Evolutionary conservation across 2,113 vertebrate species (phyloP).

Genomic region (Argyrosomus japonicus): DNA sequence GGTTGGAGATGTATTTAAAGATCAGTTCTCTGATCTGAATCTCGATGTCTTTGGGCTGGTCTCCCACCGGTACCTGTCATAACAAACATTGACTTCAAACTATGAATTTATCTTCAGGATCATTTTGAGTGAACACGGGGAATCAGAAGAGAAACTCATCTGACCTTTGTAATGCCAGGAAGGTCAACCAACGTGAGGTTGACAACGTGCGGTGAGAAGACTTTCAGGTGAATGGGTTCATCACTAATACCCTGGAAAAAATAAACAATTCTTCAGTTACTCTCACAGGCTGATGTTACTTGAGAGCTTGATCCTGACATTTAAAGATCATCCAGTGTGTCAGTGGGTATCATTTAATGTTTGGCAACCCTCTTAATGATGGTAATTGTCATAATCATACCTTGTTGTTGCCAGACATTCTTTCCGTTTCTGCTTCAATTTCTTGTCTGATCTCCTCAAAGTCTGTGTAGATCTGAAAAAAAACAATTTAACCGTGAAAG

Average conservation of each 20-base stretch:
- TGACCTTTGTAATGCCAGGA: conserved; percentile 98
- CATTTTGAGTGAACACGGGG: background rate
- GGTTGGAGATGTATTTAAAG: conserved; percentile 95
- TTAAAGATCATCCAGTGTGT: background rate
- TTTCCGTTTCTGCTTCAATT: conserved; percentile 96
- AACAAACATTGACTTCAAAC: conserved; percentile 25
- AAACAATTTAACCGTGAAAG: background rate
- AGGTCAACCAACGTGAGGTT: conserved; percentile 98
- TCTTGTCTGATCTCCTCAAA: conserved; percentile 98
- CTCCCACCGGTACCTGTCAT: conserved; percentile 93
- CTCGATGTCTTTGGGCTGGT: conserved; percentile 98
- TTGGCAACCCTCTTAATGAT: background rate
- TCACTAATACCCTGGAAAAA: conserved; percentile 92
- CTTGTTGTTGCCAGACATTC: conserved; percentile 98
- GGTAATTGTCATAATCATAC: conserved; percentile 81
- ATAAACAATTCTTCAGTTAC: background rate
- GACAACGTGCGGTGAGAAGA: conserved; percentile 96
- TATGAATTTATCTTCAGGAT: background rate
- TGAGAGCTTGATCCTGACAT: background rate
- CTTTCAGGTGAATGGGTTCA: conserved; percentile 97
- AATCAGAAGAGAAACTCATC: background rate
- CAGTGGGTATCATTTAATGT: background rate
- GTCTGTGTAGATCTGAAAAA: conserved; percentile 93
- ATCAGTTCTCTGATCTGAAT: conserved; percentile 96
- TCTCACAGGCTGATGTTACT: background rate